A percentile compares a stretch with the other conserved stretches of the same genome.
phyloP scores from a whole-genome alignment of 2,113 vertebrate genomes.

The Aramus guarauna region DNA sequence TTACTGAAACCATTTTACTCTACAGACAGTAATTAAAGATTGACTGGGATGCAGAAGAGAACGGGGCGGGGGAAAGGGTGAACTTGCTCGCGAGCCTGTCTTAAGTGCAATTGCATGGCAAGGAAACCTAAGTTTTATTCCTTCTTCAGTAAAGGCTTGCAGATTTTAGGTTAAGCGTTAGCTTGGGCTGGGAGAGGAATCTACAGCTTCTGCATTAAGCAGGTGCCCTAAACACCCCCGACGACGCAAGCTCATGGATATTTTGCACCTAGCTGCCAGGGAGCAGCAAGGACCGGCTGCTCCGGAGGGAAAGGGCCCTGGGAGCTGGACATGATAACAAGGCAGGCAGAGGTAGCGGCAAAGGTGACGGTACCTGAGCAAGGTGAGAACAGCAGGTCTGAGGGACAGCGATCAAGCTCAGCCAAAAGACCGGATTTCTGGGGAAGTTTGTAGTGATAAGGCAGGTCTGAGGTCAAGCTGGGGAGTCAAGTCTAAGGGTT shows the following conservation, averaged over 20 bases:
- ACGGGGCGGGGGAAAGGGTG: background rate
- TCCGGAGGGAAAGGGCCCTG: background rate
- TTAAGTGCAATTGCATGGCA: background rate
- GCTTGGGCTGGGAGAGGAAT: background rate
- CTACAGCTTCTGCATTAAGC: accelerated
- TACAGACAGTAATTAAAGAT: background rate
- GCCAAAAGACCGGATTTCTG: background rate
- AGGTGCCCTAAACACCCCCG: background rate
- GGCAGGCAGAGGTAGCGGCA: background rate
- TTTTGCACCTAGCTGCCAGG: background rate
- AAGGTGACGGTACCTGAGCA: background rate
- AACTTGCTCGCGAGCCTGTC: background rate
- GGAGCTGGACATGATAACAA: background rate
- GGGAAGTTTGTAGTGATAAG: background rate
- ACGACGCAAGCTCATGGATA: background rate
- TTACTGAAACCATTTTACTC: background rate
- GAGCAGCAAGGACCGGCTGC: background rate
- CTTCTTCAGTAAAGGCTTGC: background rate
- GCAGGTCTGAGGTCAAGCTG: background rate
- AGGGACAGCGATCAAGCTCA: background rate
- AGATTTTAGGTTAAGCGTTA: background rate
- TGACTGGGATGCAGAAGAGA: background rate
- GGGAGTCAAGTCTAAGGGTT: background rate
- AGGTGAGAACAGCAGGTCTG: background rate
- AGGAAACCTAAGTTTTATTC: background rate